Conservation (phyloP, 2,888 invertebrate species). For the Idaea straminata region DNA sequence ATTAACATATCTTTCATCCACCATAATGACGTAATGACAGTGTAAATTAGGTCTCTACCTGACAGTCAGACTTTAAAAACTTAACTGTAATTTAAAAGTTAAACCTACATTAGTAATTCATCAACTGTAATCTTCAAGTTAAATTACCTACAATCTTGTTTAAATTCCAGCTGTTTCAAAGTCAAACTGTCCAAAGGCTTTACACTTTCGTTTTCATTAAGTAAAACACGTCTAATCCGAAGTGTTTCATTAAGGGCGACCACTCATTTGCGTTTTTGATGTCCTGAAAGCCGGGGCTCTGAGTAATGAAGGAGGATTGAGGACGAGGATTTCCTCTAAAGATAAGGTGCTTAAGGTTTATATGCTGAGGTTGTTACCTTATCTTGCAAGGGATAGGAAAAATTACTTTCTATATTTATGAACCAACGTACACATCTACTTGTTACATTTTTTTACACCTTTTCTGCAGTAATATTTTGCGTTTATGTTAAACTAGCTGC, state of each 20-base stretch:
- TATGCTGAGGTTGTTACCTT: slow-evolving; percentile 1
- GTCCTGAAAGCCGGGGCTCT: slow-evolving; percentile 8
- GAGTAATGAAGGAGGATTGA: not conserved
- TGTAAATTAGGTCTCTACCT: not conserved
- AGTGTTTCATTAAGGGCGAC: slow-evolving; percentile 30
- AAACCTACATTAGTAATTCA: not conserved
- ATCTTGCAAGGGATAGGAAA: not conserved
- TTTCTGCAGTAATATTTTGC: no score
- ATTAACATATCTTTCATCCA: no score
- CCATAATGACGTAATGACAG: no score
- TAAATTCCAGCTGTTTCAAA: not conserved
- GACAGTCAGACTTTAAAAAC: not conserved
- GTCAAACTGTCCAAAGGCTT: slow-evolving; percentile 9
- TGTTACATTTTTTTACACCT: not conserved
- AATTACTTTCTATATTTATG: not conserved
- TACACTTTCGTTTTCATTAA: slow-evolving; percentile 31
- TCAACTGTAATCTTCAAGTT: not conserved
- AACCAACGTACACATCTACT: not conserved
- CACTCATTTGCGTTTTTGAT: slow-evolving; percentile 32
- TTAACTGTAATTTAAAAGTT: not conserved
- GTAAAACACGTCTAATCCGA: slow-evolving; percentile 32
- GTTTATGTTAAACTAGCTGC: no score
- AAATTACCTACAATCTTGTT: not conserved
- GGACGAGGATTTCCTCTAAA: not conserved
- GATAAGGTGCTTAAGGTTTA: slow-evolving; percentile 1